A percentile compares a stretch with the other conserved stretches of the same genome.
phyloP scores from a whole-genome alignment of 2,113 vertebrate species.

The Oncorhynchus tshawytscha region DNA sequence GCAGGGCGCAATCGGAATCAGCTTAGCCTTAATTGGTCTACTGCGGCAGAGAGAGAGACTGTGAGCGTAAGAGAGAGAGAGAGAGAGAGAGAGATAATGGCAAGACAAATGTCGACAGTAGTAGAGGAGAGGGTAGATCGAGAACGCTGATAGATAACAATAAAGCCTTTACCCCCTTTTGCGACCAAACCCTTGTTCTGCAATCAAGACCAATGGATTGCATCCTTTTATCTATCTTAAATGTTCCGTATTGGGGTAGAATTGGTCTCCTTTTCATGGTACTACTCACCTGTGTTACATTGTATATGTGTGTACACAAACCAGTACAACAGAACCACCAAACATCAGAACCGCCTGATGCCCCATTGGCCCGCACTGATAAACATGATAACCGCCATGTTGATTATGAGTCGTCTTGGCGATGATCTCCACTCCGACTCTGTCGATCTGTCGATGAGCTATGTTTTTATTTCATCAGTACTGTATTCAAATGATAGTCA shows the following conservation, averaged over 20 bases:
- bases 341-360: neutral
- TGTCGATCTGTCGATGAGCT: neutral
- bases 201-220: too few relatives aligned
- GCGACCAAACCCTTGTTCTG: too few relatives aligned
- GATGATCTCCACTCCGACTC: constrained; percentile 13
- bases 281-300: neutral
- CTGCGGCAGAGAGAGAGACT: constrained; percentile 29
- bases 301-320: neutral
- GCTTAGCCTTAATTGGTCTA: constrained; percentile 67
- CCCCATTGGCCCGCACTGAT: constrained; percentile 10
- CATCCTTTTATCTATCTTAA: too few relatives aligned
- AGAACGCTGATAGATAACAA: neutral
- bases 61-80: neutral
- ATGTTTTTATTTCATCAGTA: neutral
- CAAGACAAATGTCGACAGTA: neutral
- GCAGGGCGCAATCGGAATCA: constrained; percentile 57
- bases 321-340: constrained; percentile 1
- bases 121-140: neutral
- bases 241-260: neutral
- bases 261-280: neutral
- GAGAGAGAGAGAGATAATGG: neutral
- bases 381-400: constrained; percentile 12
- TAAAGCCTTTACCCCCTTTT: too few relatives aligned
- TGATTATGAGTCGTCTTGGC: neutral
- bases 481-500: neutral